phyloP scores from a whole-genome alignment of 2,113 vertebrate species.

The Motacilla tschutschensis region DNA sequence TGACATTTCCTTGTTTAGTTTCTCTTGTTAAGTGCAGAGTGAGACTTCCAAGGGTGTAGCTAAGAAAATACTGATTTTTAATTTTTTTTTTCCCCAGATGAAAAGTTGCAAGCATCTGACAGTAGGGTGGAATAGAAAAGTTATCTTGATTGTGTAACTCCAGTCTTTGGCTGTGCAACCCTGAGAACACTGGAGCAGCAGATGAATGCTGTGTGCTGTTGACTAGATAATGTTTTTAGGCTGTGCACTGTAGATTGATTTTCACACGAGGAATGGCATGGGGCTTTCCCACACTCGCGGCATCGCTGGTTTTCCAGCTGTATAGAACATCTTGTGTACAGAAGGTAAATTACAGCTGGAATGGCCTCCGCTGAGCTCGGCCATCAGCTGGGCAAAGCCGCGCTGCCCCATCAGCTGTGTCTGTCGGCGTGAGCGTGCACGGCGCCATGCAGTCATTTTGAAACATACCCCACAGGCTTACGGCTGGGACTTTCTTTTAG shows the following conservation, averaged over 20 bases:
- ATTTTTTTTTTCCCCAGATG: neutral
- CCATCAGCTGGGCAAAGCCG: constrained; percentile 23
- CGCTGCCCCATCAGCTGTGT: neutral
- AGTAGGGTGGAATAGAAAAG: constrained; percentile 4
- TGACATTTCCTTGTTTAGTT: neutral
- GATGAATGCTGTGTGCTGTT: constrained; percentile 15
- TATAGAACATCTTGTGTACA: neutral
- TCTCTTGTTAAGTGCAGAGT: neutral
- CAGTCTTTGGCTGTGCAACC: constrained; percentile 38
- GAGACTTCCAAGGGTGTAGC: constrained; percentile 17
- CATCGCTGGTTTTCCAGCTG: constrained; percentile 40
- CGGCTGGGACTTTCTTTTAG: neutral
- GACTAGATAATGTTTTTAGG: constrained; percentile 33
- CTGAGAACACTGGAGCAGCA: constrained; percentile 56
- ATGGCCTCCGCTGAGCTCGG: constrained; percentile 24
- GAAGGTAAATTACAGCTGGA: constrained; percentile 52
- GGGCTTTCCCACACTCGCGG: constrained; percentile 49
- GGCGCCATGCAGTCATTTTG: neutral
- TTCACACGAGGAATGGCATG: neutral
- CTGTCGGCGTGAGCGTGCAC: neutral
- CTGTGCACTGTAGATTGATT: constrained; percentile 28
- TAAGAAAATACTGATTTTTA: constrained; percentile 7
- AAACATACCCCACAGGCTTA: neutral
- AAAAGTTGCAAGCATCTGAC: constrained; percentile 19
- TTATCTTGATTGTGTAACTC: constrained; percentile 64